Evolutionary conservation across 2,113 vertebrate species (phyloP).

Genomic region (Mirza zaza): DNA sequence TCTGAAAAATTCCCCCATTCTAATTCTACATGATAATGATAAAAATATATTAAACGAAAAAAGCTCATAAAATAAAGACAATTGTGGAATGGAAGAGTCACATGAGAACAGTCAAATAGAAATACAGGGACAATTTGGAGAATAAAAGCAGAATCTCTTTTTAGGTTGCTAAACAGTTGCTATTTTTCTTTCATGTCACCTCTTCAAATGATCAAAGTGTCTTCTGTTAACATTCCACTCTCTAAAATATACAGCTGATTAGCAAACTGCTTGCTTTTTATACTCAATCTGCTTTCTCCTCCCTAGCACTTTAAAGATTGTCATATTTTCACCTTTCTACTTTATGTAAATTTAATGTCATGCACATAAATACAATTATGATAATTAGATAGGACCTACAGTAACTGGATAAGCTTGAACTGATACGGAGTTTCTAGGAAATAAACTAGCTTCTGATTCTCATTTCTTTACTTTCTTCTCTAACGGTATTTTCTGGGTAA

Average conservation of each 20-base stretch:
- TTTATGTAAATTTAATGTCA: slow-evolving; percentile 56
- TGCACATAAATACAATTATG: slow-evolving; percentile 65
- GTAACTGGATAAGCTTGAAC: slow-evolving; percentile 39
- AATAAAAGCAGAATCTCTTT: background rate
- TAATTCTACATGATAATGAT: background rate
- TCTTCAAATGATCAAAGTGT: background rate
- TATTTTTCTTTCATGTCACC: background rate
- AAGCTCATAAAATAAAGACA: background rate
- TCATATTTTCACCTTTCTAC: slow-evolving; percentile 58
- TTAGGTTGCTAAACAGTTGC: background rate
- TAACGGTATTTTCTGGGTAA: slow-evolving; percentile 33
- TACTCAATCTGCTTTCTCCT: slow-evolving; percentile 3
- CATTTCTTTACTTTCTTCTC: slow-evolving; percentile 55
- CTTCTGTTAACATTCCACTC: slow-evolving; percentile 1
- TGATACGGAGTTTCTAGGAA: slow-evolving; percentile 50
- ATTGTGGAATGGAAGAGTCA: background rate
- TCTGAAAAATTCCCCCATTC: background rate
- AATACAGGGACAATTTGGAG: background rate
- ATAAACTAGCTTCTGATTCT: slow-evolving; percentile 58
- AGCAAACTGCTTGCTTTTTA: slow-evolving; percentile 4
- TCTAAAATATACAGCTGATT: background rate
- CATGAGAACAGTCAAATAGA: background rate
- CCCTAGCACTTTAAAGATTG: background rate
- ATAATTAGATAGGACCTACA: slow-evolving; percentile 42
- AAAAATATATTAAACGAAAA: background rate